Percentiles rank a stretch among this genome's conserved stretches.
phyloP scores from a whole-genome alignment of 2,888 invertebrate species.

The Plebejus anna region DNA sequence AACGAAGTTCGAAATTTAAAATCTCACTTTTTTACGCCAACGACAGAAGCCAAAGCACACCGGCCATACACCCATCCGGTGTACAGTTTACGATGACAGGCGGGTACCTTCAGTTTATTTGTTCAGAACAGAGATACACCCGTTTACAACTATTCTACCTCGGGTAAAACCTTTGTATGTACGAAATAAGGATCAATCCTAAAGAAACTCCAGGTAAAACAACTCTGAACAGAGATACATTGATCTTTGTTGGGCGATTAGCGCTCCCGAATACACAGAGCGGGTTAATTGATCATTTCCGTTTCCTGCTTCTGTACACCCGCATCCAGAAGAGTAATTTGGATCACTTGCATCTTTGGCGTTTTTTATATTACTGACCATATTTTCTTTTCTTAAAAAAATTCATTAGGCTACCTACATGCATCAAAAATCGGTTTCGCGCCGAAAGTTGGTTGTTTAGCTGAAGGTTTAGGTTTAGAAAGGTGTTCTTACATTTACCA shows the following conservation, averaged over 20 bases:
- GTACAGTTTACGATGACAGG: slow-evolving; percentile 23
- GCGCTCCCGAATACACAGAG: slow-evolving; percentile 34
- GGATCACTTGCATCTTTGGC: neutral
- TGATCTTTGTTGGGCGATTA: slow-evolving; percentile 38
- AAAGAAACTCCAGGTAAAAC: neutral
- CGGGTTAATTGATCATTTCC: slow-evolving; percentile 40
- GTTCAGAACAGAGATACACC: slow-evolving; percentile 32
- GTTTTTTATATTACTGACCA: neutral
- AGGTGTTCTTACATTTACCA: no score
- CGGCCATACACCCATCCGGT: slow-evolving; percentile 22
- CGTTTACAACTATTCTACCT: neutral
- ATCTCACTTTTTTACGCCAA: slow-evolving; percentile 30
- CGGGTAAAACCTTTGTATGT: neutral
- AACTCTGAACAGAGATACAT: slow-evolving; percentile 32
- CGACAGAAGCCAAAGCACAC: slow-evolving; percentile 21
- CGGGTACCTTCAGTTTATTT: slow-evolving; percentile 25
- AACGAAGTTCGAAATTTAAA: neutral
- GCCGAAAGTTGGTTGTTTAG: no score
- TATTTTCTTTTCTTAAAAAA: no score
- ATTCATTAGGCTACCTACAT: no score
- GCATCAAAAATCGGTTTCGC: no score
- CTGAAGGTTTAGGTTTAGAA: no score
- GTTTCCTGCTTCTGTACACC: slow-evolving; percentile 36
- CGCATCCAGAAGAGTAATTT: neutral
- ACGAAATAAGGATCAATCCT: neutral